Percentiles rank a stretch among this genome's conserved stretches.
These are phyloP conservation scores for Macaria liturata DNA, from an alignment of 2,888 invertebrate species.

Conservation along the genomic window DNA sequence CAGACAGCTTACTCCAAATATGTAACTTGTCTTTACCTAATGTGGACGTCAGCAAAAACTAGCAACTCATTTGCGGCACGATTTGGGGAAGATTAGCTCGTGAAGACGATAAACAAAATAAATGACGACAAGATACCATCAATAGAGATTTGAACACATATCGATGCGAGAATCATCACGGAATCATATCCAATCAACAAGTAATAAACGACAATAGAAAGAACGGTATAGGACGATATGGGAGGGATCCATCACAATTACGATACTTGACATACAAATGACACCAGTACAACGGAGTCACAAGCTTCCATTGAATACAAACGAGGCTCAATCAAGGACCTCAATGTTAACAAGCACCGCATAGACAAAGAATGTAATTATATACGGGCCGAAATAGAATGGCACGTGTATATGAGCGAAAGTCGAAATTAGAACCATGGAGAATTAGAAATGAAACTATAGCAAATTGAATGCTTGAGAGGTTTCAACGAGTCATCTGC, in stretches of 20 bases:
- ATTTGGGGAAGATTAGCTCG: constrained; percentile 28
- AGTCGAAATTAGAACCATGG: constrained; percentile 38
- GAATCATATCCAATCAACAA: constrained; percentile 32
- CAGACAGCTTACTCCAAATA: constrained; percentile 55
- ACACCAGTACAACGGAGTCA: constrained; percentile 41
- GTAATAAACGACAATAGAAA: constrained; percentile 55
- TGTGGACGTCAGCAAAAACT: constrained; percentile 51
- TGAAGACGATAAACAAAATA: constrained; percentile 13
- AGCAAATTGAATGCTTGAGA: constrained; percentile 16
- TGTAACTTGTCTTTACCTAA: constrained; percentile 60
- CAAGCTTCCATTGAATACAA: constrained; percentile 53
- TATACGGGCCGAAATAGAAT: constrained; percentile 44
- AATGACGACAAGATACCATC: background rate
- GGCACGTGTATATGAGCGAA: constrained; percentile 45
- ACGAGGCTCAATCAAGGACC: constrained; percentile 48
- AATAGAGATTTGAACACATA: constrained; percentile 5
- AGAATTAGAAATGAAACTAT: constrained; percentile 14
- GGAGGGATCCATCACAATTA: constrained; percentile 59
- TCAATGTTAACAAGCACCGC: constrained; percentile 46
- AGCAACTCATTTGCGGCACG: constrained; percentile 32
- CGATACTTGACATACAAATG: constrained; percentile 51
- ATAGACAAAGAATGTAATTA: constrained; percentile 42
- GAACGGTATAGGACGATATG: constrained; percentile 43
- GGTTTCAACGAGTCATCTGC: constrained; percentile 22
- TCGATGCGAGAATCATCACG: constrained; percentile 11